These are phyloP conservation scores for Cotesia vestalis DNA, from an alignment of 1,140 invertebrate genomes.

Conservation along the genomic window DNA sequence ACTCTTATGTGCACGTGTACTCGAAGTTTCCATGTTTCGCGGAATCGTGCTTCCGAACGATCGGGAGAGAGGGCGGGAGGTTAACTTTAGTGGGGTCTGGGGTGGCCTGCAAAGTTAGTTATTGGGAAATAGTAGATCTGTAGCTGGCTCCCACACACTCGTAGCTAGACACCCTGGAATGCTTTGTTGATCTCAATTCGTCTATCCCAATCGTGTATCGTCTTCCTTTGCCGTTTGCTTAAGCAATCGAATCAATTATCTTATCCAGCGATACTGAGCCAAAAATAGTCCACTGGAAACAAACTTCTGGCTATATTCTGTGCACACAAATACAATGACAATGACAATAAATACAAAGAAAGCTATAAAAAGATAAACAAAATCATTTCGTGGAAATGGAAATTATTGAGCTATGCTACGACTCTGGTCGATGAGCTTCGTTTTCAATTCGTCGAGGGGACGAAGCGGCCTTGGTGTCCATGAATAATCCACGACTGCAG, in stretches of 20 bases:
- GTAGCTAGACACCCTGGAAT: slow-evolving; percentile 20
- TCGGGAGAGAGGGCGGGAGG: neutral
- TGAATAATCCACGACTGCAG: slow-evolving; percentile 13
- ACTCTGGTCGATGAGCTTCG: neutral
- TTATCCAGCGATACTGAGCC: neutral
- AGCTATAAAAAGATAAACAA: neutral
- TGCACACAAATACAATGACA: neutral
- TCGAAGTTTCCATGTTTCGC: slow-evolving; percentile 32
- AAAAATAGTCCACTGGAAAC: neutral
- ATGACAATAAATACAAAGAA: neutral
- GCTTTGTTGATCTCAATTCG: slow-evolving; percentile 32
- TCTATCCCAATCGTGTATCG: neutral
- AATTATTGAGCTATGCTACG: neutral
- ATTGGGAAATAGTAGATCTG: slow-evolving; percentile 33
- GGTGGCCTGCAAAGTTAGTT: slow-evolving; percentile 25
- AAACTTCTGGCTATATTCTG: too few species aligned
- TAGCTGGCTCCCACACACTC: slow-evolving; percentile 8
- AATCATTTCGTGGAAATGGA: slow-evolving; percentile 1
- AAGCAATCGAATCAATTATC: slow-evolving; percentile 27
- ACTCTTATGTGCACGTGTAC: slow-evolving; percentile 24
- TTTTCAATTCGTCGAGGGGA: slow-evolving; percentile 11
- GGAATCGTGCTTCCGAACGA: neutral
- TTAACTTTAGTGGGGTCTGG: neutral
- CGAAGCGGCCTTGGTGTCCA: neutral
- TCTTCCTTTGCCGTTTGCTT: slow-evolving; percentile 19